A percentile compares a stretch with the other conserved stretches of the same genome.
phyloP scores from a whole-genome alignment of 2,888 invertebrate species.

The Lepidocyrtoides sp. region DNA sequence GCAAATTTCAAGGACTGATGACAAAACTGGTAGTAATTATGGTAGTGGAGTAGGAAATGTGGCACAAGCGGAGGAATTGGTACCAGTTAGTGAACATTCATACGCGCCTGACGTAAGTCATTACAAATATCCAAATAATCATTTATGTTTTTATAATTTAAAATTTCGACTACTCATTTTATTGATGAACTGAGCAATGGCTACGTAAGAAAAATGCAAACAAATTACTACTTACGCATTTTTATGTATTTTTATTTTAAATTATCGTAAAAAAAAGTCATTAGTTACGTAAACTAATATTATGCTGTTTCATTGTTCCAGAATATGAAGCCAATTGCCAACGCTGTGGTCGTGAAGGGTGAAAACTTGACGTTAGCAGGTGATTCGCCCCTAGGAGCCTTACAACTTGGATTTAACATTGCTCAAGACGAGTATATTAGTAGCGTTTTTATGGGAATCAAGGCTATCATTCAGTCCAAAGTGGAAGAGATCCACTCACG shows the following conservation, averaged over 20 bases:
- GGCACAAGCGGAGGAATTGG: constrained; percentile 54
- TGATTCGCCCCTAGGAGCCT: constrained; percentile 43
- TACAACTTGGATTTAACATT: constrained; percentile 80
- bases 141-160: no score
- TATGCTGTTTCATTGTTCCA: constrained; percentile 21
- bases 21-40: not conserved
- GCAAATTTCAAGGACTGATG: constrained; percentile 1
- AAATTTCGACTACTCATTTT: no score
- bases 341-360: constrained; percentile 72
- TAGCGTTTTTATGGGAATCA: constrained; percentile 93
- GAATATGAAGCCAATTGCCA: constrained; percentile 77
- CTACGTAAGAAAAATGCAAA: not conserved
- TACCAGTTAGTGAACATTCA: constrained; percentile 55
- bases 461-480: constrained; percentile 92
- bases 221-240: no score
- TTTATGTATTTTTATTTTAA: no score
- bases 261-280: no score
- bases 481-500: constrained; percentile 87
- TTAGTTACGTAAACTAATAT: not conserved
- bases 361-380: constrained; percentile 57
- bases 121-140: no score
- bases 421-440: constrained; percentile 93
- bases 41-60: constrained; percentile 27
- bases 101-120: constrained; percentile 70
- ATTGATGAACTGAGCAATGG: no score